phyloP scores from a whole-genome alignment of 1,140 invertebrate genomes.

The Nylanderia fulva region DNA sequence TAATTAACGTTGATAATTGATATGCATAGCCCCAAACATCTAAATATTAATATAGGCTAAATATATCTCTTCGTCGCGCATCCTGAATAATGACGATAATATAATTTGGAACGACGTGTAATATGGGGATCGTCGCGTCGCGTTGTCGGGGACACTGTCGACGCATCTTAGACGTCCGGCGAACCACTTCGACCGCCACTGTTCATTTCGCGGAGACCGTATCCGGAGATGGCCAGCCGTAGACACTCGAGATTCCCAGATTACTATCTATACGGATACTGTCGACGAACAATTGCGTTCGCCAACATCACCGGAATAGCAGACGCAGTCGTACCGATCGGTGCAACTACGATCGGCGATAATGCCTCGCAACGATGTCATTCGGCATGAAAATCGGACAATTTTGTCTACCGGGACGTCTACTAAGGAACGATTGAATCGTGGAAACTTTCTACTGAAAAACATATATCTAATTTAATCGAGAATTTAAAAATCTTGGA shows the following conservation, averaged over 20 bases:
- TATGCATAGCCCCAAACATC: not conserved
- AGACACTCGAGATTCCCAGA: conserved; percentile 77
- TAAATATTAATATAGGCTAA: not conserved
- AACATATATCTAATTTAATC: not conserved
- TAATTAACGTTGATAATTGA: conserved; percentile 26
- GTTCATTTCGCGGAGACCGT: conserved; percentile 69
- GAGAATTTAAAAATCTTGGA: too few species aligned
- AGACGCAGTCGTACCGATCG: conserved; percentile 1
- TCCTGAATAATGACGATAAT: not conserved
- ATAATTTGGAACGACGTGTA: conserved; percentile 48
- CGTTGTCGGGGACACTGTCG: conserved; percentile 45
- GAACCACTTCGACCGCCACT: conserved; percentile 67
- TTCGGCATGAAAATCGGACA: not conserved
- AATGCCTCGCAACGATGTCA: not conserved
- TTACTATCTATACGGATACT: conserved; percentile 71
- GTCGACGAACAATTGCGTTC: conserved; percentile 72
- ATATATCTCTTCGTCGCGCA: not conserved
- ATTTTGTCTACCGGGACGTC: not conserved
- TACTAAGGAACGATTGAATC: not conserved
- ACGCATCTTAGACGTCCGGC: conserved; percentile 63
- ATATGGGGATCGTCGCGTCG: conserved; percentile 15
- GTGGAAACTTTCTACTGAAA: not conserved
- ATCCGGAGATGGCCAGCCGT: conserved; percentile 68
- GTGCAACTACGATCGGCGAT: conserved; percentile 16
- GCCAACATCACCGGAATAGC: conserved; percentile 50